phyloP scores from a whole-genome alignment of 2,888 invertebrate genomes.

The Lasiommata megera region DNA sequence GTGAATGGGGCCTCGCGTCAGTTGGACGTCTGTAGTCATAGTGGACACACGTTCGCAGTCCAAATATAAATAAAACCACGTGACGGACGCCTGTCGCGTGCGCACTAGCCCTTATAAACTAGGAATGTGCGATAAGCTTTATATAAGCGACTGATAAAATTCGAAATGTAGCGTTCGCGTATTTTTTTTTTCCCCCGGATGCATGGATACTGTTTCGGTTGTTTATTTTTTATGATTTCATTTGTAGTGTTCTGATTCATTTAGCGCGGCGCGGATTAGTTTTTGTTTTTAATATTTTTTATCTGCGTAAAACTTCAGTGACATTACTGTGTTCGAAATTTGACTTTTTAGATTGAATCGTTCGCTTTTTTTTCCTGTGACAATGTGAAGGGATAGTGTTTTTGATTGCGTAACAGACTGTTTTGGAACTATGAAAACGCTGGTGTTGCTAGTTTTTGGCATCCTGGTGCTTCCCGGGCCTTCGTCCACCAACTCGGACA shows the following conservation, averaged over 20 bases:
- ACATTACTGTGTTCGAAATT: background rate
- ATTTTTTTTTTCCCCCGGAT: slow-evolving; percentile 5
- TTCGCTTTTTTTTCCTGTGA: background rate
- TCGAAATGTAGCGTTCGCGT: slow-evolving; percentile 5
- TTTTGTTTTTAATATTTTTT: background rate
- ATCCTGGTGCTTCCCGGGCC: slow-evolving; percentile 60
- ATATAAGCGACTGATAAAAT: slow-evolving; percentile 8
- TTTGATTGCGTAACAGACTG: slow-evolving; percentile 7
- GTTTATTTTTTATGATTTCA: slow-evolving; percentile 9
- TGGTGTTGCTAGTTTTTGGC: slow-evolving; percentile 45
- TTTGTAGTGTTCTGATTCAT: slow-evolving; percentile 6
- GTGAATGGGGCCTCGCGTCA: slow-evolving; percentile 72
- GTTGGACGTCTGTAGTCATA: slow-evolving; percentile 70
- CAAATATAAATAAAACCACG: slow-evolving; percentile 59
- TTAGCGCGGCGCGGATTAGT: slow-evolving; percentile 13
- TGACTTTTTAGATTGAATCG: background rate
- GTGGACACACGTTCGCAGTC: slow-evolving; percentile 71
- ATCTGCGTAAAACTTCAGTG: background rate
- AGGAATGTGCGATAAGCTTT: slow-evolving; percentile 9
- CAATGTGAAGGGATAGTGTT: background rate
- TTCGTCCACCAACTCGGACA: slow-evolving; percentile 70
- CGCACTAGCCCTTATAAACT: slow-evolving; percentile 33
- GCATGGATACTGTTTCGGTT: background rate
- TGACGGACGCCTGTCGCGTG: slow-evolving; percentile 45
- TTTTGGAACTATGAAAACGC: slow-evolving; percentile 27